Evolutionary conservation across 2,113 vertebrate genomes (phyloP), one percentile per base, ranked within the genome.

Genomic region (Datnioides undecimradiatus): DNA sequence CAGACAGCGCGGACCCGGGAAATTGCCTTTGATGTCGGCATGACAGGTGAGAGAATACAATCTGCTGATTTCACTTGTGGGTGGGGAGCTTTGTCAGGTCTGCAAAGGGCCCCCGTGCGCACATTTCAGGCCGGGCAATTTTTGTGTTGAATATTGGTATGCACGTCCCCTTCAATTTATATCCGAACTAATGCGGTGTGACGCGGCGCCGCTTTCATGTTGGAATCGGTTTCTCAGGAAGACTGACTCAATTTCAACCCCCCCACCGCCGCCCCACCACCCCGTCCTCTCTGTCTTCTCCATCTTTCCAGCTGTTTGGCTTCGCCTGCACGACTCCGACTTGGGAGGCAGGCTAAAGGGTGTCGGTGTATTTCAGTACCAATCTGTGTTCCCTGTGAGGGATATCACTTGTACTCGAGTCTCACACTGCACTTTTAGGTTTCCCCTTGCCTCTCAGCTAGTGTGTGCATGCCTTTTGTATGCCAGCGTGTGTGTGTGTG

Each of bases 151-250:
- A 66, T 87, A 79, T 77, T 85, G 68, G 52, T 67, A 73, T 78
- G 79, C 71, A 52, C 27, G 41, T 81, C 67, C 46, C 68, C 62
- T 72, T 79, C 81, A 73, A 80, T 90, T 60, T 83, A 25, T 58
- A 76, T 45, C 81, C 62, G 4, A 41, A 17, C 23, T 91, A 89
- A 90, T 31, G 79, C 21, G 14, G 80, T 77, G 86, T 91, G 87
- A 90, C 86, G 29, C 66, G 6, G 58, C 7, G 41, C 46, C 19
- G 58, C 92, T 91, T 92, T 93, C 86, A 91, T 89, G 87, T 91
- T 85, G 73, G 69, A 88, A 90, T 88, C 79, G 0, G 73, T 86
- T 89, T 88, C 72, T 79, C 65, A 3, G 77, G 64, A 72, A 70
- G 84, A 64, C 74, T 65, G 64, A 52, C 74, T 75, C 38, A 41